phyloP scores from a whole-genome alignment of 1,140 invertebrate species.

The Dendrolimus kikuchii region DNA sequence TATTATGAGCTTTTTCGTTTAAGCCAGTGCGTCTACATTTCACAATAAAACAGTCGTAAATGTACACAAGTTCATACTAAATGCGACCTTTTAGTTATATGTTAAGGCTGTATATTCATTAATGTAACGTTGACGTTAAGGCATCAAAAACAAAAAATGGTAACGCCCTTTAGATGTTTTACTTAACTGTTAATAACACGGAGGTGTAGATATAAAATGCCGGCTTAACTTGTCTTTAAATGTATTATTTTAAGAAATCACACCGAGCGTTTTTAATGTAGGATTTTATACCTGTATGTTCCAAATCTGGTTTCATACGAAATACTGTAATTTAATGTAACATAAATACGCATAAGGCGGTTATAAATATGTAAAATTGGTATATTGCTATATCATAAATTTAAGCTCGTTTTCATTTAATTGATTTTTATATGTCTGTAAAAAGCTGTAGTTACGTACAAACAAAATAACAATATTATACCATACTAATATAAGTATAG shows the following conservation, averaged over 20 bases:
- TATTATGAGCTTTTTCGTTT: conserved; percentile 71
- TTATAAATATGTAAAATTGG: too few species aligned
- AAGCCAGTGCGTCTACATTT: conserved; percentile 29
- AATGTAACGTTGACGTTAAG: conserved; percentile 4
- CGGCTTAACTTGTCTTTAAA: conserved; percentile 39
- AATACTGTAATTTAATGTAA: too few species aligned
- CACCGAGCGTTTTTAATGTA: conserved; percentile 1
- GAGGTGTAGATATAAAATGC: conserved; percentile 47
- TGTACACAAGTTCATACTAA: conserved; percentile 13
- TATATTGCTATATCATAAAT: too few species aligned
- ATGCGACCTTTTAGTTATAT: conserved; percentile 7
- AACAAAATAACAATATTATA: too few species aligned
- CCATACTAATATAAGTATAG: too few species aligned
- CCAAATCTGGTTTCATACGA: background rate
- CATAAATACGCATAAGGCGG: too few species aligned
- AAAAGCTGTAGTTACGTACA: too few species aligned
- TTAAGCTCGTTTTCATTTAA: too few species aligned
- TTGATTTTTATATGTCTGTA: too few species aligned
- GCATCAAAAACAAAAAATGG: conserved; percentile 30
- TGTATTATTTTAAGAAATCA: conserved; percentile 32
- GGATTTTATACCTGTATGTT: conserved; percentile 5
- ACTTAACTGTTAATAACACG: conserved; percentile 48
- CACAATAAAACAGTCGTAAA: conserved; percentile 22
- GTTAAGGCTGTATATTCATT: conserved; percentile 26
- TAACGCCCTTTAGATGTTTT: conserved; percentile 53